phyloP scores from a whole-genome alignment of 2,113 vertebrate genomes.

The Peromyscus maniculatus region DNA sequence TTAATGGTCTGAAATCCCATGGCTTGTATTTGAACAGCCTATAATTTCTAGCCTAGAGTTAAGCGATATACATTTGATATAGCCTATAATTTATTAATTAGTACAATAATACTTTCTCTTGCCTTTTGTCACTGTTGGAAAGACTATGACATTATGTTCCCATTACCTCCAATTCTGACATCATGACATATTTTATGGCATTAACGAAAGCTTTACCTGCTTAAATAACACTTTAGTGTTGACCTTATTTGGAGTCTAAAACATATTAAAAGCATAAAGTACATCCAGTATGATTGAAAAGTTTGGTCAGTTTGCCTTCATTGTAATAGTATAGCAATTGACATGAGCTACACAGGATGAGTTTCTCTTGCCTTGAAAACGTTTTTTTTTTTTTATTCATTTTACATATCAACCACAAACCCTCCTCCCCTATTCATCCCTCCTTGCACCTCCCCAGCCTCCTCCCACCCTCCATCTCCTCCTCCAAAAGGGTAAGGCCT shows the following conservation, averaged over 20 bases:
- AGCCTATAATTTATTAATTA: conserved; percentile 47
- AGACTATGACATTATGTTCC: conserved; percentile 15
- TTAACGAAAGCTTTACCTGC: neutral
- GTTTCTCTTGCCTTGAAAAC: neutral
- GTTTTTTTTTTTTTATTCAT: neutral
- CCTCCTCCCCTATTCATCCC: too few species aligned
- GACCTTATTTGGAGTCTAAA: conserved; percentile 1
- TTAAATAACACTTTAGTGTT: conserved; percentile 18
- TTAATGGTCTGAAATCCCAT: conserved; percentile 23
- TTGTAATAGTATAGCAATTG: neutral
- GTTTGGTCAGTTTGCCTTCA: neutral
- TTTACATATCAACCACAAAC: too few species aligned
- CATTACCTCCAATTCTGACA: conserved; percentile 46
- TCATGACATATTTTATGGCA: conserved; percentile 16
- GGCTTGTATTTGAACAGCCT: conserved; percentile 6
- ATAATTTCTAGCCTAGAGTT: conserved; percentile 31
- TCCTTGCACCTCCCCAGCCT: too few species aligned
- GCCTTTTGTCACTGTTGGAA: conserved; percentile 7
- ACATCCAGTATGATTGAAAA: neutral
- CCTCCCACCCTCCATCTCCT: too few species aligned
- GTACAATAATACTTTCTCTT: conserved; percentile 32
- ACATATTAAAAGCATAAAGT: neutral
- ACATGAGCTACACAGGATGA: neutral
- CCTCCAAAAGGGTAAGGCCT: too few species aligned
- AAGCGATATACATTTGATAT: conserved; percentile 27